Conservation (phyloP, 2,797 vertebrate species). For the Acanthurus lineatus region DNA sequence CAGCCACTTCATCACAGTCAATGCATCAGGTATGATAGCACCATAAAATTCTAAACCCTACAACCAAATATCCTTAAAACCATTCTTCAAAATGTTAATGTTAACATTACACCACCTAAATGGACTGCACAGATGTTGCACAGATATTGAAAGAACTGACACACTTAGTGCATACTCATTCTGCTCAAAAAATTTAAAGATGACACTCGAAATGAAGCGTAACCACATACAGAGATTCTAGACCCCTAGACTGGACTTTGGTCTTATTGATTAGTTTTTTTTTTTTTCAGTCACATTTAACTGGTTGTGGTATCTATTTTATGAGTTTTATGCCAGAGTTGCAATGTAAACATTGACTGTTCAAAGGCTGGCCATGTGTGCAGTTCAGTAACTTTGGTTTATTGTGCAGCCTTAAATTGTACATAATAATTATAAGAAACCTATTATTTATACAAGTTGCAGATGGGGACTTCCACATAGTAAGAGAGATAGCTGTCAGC, state of each 20-base stretch:
- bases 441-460: background rate
- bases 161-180: background rate
- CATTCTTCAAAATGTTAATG: conserved; percentile 27
- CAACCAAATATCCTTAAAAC: conserved; percentile 20
- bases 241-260: conserved; percentile 1
- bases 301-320: background rate
- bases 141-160: background rate
- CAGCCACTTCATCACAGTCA: background rate
- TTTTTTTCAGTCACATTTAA: background rate
- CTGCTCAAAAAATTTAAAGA: conserved; percentile 1
- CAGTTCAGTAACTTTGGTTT: background rate
- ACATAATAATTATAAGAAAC: background rate
- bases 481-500: background rate
- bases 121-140: background rate
- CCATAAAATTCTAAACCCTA: conserved; percentile 14
- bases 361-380: background rate
- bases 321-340: no score
- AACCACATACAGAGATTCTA: background rate
- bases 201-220: background rate
- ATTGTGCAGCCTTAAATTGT: background rate
- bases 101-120: background rate
- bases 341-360: background rate
- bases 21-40: background rate
- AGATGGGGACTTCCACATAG: background rate
- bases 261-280: conserved; percentile 3